Percentiles rank a stretch among this genome's conserved stretches.
These are phyloP conservation scores for Tinea pellionella DNA, from an alignment of 2,888 invertebrate genomes.

Conservation along the genomic window DNA sequence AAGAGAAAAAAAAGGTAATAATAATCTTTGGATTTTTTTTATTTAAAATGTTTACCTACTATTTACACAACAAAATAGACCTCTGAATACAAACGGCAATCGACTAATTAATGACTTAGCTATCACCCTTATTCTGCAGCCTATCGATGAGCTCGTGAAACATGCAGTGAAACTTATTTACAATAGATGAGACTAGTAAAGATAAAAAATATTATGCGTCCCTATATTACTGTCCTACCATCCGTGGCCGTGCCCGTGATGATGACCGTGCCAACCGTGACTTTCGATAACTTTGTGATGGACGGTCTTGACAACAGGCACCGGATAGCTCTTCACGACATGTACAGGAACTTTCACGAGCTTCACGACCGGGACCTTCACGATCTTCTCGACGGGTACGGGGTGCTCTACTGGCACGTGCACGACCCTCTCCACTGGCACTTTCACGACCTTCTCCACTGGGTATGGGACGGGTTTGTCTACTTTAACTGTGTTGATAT, in stretches of 20 bases:
- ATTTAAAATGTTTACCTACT: constrained; percentile 61
- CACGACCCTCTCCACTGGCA: constrained; percentile 68
- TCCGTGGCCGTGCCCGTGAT: constrained; percentile 21
- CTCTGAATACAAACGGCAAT: constrained; percentile 8
- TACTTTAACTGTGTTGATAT: constrained; percentile 65
- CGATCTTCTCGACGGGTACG: constrained; percentile 60
- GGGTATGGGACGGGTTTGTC: constrained; percentile 71
- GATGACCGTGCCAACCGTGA: constrained; percentile 25
- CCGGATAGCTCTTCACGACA: constrained; percentile 51
- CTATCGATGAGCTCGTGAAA: constrained; percentile 53
- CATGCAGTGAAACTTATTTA: constrained; percentile 47
- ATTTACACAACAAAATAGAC: constrained; percentile 50
- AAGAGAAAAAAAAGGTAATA: constrained; percentile 25
- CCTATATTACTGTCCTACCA: constrained; percentile 1
- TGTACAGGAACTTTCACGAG: constrained; percentile 56
- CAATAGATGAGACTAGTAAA: constrained; percentile 41
- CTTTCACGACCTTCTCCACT: constrained; percentile 70
- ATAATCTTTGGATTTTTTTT: constrained; percentile 42
- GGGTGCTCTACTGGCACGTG: constrained; percentile 66
- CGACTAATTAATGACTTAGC: constrained; percentile 63
- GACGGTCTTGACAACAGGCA: constrained; percentile 54
- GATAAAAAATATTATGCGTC: neutral
- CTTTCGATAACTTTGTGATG: constrained; percentile 48
- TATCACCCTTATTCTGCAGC: constrained; percentile 63
- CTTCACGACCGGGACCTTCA: constrained; percentile 66